Evolutionary conservation across 2,888 invertebrate genomes (phyloP).

Genomic region (Drosophila seclusa): DNA sequence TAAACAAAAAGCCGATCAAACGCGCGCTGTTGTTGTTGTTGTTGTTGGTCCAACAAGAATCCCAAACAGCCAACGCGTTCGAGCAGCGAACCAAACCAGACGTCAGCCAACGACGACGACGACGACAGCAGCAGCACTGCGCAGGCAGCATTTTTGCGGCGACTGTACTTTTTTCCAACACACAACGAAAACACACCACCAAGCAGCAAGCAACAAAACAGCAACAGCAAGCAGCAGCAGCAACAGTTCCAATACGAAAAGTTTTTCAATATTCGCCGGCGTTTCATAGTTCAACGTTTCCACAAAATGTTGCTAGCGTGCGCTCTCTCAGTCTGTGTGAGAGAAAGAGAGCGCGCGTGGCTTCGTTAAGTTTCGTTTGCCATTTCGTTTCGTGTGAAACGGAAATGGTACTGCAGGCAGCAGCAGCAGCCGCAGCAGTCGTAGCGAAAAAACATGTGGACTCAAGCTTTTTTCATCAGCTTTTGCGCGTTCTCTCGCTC

Average conservation of each 20-base stretch:
- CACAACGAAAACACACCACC: conserved; percentile 65
- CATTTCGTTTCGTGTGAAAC: conserved; percentile 58
- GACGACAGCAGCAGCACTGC: conserved; percentile 35
- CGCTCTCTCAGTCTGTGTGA: conserved; percentile 24
- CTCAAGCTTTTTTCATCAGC: conserved; percentile 59
- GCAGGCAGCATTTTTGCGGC: conserved; percentile 80
- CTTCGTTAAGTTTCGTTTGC: conserved; percentile 61
- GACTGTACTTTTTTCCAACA: conserved; percentile 84
- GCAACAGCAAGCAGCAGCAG: conserved; percentile 61
- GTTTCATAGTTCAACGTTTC: conserved; percentile 49
- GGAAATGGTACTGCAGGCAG: conserved; percentile 58
- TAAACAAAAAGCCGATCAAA: conserved; percentile 78
- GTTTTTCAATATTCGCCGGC: conserved; percentile 81
- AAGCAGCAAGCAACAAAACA: conserved; percentile 34
- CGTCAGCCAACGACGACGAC: conserved; percentile 24
- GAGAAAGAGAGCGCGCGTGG: conserved; percentile 39
- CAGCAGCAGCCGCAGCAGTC: conserved; percentile 20
- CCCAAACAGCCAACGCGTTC: conserved; percentile 68
- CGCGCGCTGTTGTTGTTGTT: conserved; percentile 42
- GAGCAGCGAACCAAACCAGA: conserved; percentile 48
- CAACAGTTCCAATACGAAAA: conserved; percentile 80
- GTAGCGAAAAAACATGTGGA: conserved; percentile 78
- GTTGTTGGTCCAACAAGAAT: conserved; percentile 73
- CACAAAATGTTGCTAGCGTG: conserved; percentile 75
- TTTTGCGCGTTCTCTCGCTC: conserved; percentile 38